Evolutionary conservation across 1,140 invertebrate species (phyloP).

Genomic region (Drosophila lowei): DNA sequence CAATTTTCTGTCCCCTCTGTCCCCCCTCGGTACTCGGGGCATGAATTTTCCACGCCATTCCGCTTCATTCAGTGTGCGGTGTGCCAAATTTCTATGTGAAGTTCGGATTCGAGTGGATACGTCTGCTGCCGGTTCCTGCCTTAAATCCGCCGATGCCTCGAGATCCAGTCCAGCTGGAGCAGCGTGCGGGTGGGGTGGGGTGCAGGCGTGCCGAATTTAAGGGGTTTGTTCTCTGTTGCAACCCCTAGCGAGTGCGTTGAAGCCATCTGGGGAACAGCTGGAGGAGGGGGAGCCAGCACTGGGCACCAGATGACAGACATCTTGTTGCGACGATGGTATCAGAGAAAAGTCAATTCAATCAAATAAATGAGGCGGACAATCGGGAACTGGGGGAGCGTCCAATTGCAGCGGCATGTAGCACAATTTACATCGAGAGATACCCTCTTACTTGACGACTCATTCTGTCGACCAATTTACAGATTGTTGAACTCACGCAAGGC

Average conservation of each 20-base stretch:
- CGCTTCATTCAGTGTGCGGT: constrained; percentile 3
- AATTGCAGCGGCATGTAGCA: constrained; percentile 14
- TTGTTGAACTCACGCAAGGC: constrained; percentile 68
- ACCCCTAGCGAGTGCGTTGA: too few relatives aligned
- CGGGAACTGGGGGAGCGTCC: not conserved
- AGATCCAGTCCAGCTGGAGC: too few relatives aligned
- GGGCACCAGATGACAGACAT: constrained; percentile 13
- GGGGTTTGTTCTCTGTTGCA: too few relatives aligned
- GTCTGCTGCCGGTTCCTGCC: too few relatives aligned
- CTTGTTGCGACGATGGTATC: constrained; percentile 29
- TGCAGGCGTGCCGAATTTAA: constrained; percentile 1
- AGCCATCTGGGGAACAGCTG: too few relatives aligned
- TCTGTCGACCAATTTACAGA: constrained; percentile 50
- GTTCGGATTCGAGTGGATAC: too few relatives aligned
- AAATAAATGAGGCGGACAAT: constrained; percentile 13
- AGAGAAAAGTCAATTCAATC: constrained; percentile 30
- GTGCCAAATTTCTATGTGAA: not conserved
- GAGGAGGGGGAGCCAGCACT: not conserved
- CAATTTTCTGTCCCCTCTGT: not conserved
- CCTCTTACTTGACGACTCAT: constrained; percentile 7
- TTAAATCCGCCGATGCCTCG: too few relatives aligned
- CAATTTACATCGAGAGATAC: constrained; percentile 1
- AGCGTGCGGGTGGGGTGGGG: not conserved
- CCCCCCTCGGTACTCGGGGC: not conserved
- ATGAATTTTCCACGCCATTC: not conserved